Evolutionary conservation across 2,888 invertebrate genomes (phyloP).

Genomic region (Rhagonycha fulva): DNA sequence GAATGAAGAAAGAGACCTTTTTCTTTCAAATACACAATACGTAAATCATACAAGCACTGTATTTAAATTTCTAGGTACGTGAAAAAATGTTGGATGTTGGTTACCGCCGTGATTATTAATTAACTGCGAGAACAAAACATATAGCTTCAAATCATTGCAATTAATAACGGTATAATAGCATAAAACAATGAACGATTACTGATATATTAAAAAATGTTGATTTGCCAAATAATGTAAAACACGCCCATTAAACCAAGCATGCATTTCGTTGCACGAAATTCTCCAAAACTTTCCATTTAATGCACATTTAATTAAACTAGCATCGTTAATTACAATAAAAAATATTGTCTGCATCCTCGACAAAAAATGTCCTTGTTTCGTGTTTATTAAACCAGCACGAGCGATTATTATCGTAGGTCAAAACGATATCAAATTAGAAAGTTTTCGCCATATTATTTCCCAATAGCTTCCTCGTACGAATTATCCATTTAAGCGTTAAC

Average conservation of each 20-base stretch:
- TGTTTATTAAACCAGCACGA: conserved; percentile 1
- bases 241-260: background rate
- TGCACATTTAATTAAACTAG: background rate
- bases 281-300: background rate
- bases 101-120: background rate
- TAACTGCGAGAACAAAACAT: background rate
- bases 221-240: background rate
- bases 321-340: background rate
- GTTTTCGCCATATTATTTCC: background rate
- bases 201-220: background rate
- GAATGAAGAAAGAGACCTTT: background rate
- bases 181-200: background rate
- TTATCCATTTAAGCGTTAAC: background rate
- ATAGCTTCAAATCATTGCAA: background rate
- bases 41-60: background rate
- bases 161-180: background rate
- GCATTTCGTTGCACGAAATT: background rate
- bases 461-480: background rate
- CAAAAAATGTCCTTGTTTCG: conserved; percentile 1
- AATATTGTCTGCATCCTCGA: background rate
- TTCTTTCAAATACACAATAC: background rate
- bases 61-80: background rate
- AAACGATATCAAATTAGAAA: background rate
- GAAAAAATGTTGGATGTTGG: background rate
- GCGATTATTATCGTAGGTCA: background rate